Conservation (phyloP, 2,113 vertebrate genomes). For the Bos indicus region DNA sequence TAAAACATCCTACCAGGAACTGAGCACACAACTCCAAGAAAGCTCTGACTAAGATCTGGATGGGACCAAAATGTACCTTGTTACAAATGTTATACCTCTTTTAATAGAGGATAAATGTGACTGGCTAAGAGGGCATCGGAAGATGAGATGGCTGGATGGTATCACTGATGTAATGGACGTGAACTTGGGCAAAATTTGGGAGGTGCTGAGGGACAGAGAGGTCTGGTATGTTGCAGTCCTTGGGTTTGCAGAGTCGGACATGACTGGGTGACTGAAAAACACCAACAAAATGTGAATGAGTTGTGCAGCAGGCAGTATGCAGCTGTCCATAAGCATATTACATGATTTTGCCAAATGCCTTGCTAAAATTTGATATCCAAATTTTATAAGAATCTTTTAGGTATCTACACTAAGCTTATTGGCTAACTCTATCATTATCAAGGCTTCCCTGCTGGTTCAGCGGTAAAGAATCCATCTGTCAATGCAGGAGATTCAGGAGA, state of each 20-base stretch:
- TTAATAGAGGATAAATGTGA: background rate
- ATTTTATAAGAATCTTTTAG: background rate
- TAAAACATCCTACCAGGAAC: background rate
- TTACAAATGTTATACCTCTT: background rate
- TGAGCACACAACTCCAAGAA: background rate
- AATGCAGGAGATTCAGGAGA: background rate
- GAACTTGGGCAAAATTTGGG: background rate
- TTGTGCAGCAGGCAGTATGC: background rate
- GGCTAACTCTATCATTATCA: background rate
- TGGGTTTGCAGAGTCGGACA: background rate
- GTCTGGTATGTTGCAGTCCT: background rate
- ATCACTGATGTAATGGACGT: background rate
- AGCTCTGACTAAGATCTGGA: background rate
- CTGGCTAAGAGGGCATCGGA: accelerated
- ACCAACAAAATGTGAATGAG: background rate
- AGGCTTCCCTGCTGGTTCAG: background rate
- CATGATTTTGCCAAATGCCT: background rate
- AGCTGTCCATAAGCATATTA: background rate
- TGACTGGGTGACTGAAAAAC: accelerated
- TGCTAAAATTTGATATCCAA: background rate
- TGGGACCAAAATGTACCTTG: background rate
- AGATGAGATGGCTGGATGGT: background rate
- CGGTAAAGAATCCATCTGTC: background rate
- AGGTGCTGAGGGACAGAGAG: background rate
- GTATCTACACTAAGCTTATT: background rate